A percentile compares a stretch with the other conserved stretches of the same genome.
These are phyloP conservation scores for Amblyteles armatorius DNA, from an alignment of 2,888 invertebrate genomes.

Conservation along the genomic window DNA sequence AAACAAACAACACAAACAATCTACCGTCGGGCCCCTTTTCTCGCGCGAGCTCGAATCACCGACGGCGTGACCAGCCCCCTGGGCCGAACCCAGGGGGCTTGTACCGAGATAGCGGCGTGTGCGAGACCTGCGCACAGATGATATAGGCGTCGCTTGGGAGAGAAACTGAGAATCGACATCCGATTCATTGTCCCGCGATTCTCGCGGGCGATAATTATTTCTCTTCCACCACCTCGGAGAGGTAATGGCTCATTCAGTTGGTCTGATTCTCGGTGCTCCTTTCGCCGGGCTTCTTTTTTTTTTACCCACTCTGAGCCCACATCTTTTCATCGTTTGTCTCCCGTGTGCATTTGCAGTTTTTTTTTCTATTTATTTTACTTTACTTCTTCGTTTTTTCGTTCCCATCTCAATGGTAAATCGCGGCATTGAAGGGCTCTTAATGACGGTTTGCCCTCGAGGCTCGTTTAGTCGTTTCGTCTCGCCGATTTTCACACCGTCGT, in stretches of 20 bases:
- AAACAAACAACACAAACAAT: constrained; percentile 75
- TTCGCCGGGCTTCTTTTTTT: constrained; percentile 41
- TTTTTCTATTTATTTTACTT: constrained; percentile 16
- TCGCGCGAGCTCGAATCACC: constrained; percentile 25
- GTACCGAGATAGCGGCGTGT: constrained; percentile 15
- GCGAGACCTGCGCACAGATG: constrained; percentile 33
- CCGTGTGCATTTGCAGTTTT: constrained; percentile 53
- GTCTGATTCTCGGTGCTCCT: constrained; percentile 15
- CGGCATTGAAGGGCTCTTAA: constrained; percentile 81
- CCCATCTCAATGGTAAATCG: constrained; percentile 79
- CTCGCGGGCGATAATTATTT: constrained; percentile 82
- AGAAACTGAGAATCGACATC: constrained; percentile 72
- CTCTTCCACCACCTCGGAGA: constrained; percentile 77
- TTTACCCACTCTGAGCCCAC: constrained; percentile 65
- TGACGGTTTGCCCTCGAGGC: constrained; percentile 75
- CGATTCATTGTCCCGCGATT: constrained; percentile 75
- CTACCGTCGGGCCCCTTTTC: constrained; percentile 46
- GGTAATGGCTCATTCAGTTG: constrained; percentile 83
- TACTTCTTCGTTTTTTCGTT: constrained; percentile 62
- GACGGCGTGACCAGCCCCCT: constrained; percentile 46
- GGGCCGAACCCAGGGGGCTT: constrained; percentile 17
- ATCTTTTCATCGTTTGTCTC: constrained; percentile 73
- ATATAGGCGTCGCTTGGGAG: constrained; percentile 65
- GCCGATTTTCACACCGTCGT: constrained; percentile 65
- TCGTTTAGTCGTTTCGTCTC: constrained; percentile 51